These are phyloP conservation scores for Oryzias javanicus DNA, from an alignment of 2,113 vertebrate genomes.

Conservation along the genomic window DNA sequence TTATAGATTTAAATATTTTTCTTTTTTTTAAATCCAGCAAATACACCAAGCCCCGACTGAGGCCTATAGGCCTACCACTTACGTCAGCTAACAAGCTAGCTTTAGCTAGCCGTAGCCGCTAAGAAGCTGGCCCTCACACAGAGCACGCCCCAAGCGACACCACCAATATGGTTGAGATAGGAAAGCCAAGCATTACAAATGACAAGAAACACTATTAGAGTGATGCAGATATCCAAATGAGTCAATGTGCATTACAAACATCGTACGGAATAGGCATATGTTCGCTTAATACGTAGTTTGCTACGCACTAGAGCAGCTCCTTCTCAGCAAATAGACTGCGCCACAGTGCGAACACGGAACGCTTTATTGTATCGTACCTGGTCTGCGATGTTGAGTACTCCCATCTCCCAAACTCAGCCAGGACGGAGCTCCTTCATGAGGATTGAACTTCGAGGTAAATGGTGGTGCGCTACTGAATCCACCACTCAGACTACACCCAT, in stretches of 20 bases:
- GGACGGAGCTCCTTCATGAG: slow-evolving; percentile 90
- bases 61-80: slow-evolving; percentile 51
- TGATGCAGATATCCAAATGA: rapidly evolving
- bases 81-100: slow-evolving; percentile 44
- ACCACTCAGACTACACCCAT: slow-evolving; percentile 69
- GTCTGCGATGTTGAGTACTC: slow-evolving; percentile 91
- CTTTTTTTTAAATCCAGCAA: slow-evolving; percentile 22
- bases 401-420: slow-evolving; percentile 91
- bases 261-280: not conserved
- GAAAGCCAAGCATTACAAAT: rapidly evolving
- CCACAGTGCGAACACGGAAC: slow-evolving; percentile 52
- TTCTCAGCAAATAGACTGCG: slow-evolving; percentile 71
- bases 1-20: not conserved
- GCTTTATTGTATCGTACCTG: slow-evolving; percentile 78
- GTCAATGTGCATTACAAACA: not conserved
- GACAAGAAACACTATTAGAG: rapidly evolving
- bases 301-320: slow-evolving; percentile 53
- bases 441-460: slow-evolving; percentile 73
- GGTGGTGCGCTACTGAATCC: slow-evolving; percentile 59
- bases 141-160: slow-evolving; percentile 30
- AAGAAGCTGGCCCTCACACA: slow-evolving; percentile 46
- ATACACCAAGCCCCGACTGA: slow-evolving; percentile 40
- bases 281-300: slow-evolving; percentile 4
- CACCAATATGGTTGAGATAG: not conserved
- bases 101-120: slow-evolving; percentile 31